phyloP scores from a whole-genome alignment of 2,113 vertebrate genomes.

The Passer montanus region DNA sequence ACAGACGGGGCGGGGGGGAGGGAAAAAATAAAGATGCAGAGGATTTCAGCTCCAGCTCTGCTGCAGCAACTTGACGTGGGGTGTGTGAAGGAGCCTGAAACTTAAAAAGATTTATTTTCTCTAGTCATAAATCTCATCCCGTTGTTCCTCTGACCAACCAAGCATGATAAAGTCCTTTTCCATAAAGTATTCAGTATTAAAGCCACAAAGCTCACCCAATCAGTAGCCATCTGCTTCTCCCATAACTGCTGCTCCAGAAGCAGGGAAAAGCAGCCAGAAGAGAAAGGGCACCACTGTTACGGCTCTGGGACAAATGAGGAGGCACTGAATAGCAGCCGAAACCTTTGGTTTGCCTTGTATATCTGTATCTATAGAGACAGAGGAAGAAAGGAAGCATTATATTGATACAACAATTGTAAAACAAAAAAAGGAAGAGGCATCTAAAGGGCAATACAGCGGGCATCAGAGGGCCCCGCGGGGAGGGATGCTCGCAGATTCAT shows the following conservation, averaged over 20 bases:
- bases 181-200: slow-evolving; percentile 87
- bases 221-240: slow-evolving; percentile 90
- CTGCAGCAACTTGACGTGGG: slow-evolving; percentile 45
- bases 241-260: slow-evolving; percentile 78
- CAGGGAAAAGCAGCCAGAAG: slow-evolving; percentile 69
- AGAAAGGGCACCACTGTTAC: slow-evolving; percentile 80
- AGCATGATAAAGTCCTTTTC: slow-evolving; percentile 87
- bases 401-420: slow-evolving; percentile 81
- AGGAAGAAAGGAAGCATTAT: slow-evolving; percentile 82
- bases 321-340: slow-evolving; percentile 75
- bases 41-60: slow-evolving; percentile 7
- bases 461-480: slow-evolving; percentile 70
- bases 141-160: slow-evolving; percentile 81
- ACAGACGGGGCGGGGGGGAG: background rate
- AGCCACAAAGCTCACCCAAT: slow-evolving; percentile 86
- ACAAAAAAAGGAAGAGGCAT: slow-evolving; percentile 79
- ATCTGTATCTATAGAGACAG: slow-evolving; percentile 85
- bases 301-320: slow-evolving; percentile 79
- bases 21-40: background rate
- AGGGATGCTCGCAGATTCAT: slow-evolving; percentile 74
- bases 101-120: slow-evolving; percentile 82
- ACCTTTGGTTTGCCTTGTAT: slow-evolving; percentile 76
- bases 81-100: slow-evolving; percentile 66
- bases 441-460: slow-evolving; percentile 77
- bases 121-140: slow-evolving; percentile 79